These are phyloP conservation scores for Myzus persicae DNA, from an alignment of 1,140 invertebrate genomes.

Conservation along the genomic window DNA sequence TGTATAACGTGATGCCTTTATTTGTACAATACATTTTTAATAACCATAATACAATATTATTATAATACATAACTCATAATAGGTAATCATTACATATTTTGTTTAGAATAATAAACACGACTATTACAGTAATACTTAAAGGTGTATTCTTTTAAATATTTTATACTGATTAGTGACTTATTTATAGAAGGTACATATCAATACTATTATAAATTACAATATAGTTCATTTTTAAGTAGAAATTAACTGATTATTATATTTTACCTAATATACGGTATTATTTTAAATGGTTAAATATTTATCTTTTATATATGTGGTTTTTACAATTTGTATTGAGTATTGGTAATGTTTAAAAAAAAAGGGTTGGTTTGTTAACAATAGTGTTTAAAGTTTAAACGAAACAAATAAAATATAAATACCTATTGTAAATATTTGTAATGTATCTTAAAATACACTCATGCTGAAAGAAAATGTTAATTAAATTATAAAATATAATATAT, in stretches of 20 bases:
- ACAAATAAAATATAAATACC: neutral
- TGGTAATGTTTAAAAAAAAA: neutral
- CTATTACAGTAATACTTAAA: neutral
- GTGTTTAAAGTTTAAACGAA: neutral
- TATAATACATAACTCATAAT: neutral
- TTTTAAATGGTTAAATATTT: neutral
- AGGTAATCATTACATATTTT: neutral
- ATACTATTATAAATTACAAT: neutral
- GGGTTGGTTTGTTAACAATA: neutral
- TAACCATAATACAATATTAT: neutral
- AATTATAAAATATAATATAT: neutral
- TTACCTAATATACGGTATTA: neutral
- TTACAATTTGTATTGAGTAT: neutral
- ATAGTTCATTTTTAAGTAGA: neutral
- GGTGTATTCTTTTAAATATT: neutral
- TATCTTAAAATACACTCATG: neutral
- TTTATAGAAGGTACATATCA: neutral
- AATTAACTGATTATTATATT: neutral
- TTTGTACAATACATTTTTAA: neutral
- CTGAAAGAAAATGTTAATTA: neutral
- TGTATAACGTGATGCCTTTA: neutral
- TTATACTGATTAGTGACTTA: neutral
- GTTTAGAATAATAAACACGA: neutral
- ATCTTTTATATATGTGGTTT: neutral
- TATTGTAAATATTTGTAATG: neutral